These are phyloP conservation scores for Electrona antarctica DNA, from an alignment of 2,113 vertebrate species.

Conservation along the genomic window DNA sequence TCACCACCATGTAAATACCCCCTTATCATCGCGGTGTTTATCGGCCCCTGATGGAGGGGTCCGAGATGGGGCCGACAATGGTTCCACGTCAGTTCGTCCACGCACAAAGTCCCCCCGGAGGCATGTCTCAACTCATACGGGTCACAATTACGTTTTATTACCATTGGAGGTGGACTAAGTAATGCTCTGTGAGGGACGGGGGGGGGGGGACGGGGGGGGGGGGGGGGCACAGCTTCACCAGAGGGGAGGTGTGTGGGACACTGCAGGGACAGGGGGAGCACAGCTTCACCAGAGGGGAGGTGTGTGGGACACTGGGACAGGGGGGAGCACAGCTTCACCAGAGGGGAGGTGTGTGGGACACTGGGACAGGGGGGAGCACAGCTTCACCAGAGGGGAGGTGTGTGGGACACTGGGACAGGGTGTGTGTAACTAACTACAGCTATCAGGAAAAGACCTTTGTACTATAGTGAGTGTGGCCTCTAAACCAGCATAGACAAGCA, in stretches of 20 bases:
- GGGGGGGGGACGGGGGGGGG: neutral
- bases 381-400: too few relatives aligned
- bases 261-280: neutral
- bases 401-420: too few relatives aligned
- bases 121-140: conserved; percentile 49
- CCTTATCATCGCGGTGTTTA: conserved; percentile 61
- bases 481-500: too few relatives aligned
- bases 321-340: too few relatives aligned
- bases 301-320: neutral
- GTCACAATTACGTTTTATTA: conserved; percentile 71
- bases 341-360: too few relatives aligned
- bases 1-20: conserved; percentile 62
- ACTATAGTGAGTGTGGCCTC: too few relatives aligned
- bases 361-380: neutral
- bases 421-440: too few relatives aligned
- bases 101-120: conserved; percentile 42
- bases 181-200: conserved; percentile 47
- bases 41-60: conserved; percentile 45
- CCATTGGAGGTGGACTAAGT: conserved; percentile 46
- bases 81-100: conserved; percentile 29
- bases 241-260: too few relatives aligned
- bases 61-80: conserved; percentile 58
- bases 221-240: too few relatives aligned
- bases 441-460: too few relatives aligned
- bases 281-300: too few relatives aligned